Base-by-base conservation (phyloP, 2,113 vertebrate species). In the Protobothrops mucrosquamatus region DNA sequence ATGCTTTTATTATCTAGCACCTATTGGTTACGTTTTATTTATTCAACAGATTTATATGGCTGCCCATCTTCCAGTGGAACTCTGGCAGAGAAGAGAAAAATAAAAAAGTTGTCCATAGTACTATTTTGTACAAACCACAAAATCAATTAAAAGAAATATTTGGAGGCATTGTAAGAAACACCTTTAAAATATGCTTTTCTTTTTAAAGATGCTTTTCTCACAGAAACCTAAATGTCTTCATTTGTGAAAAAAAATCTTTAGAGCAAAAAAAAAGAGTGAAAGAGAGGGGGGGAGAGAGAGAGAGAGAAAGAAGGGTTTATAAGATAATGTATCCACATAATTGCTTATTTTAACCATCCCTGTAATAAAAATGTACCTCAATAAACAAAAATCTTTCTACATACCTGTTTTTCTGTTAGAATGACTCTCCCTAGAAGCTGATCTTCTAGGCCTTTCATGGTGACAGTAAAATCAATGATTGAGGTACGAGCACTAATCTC, bases 391-490 rank as follows among this genome's bases (percentile, higher is more conserved):
- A 0, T 22, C 26, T 86, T 87, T 94, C 34, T 0, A 93, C 95
- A 89, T 94, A 99, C 99, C 98, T 99, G 98, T 94, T 99, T 99
- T 96, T 99, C 99, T 43, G 97, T 98, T 88, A 99, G 98, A 96
- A 99, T 99, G 94, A 99, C 99, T 97, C 99, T 98, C n/a, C 99
- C 98, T 20, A 99, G 97, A 54, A 99, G 97, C 93, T 99, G 99
- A 94, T 99, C 99, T 96, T 99, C 99, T 90, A 99, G 97, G 74
- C 99, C 99, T 93, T 98, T 98, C 98, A 99, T 98, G 48, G 99
- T 99, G 93, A 99, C 99, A 0, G 99, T 99, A 95, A 99, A 99
- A 96, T 99, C 99, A 39, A 99, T 98, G 94, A 99, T 98, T 91
- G 99, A 98, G 51, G 98, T 99, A 39, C 98, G 98, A 74, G 99